These are phyloP conservation scores for Gorsachius magnificus DNA, from an alignment of 2,797 vertebrate species.

Conservation along the genomic window DNA sequence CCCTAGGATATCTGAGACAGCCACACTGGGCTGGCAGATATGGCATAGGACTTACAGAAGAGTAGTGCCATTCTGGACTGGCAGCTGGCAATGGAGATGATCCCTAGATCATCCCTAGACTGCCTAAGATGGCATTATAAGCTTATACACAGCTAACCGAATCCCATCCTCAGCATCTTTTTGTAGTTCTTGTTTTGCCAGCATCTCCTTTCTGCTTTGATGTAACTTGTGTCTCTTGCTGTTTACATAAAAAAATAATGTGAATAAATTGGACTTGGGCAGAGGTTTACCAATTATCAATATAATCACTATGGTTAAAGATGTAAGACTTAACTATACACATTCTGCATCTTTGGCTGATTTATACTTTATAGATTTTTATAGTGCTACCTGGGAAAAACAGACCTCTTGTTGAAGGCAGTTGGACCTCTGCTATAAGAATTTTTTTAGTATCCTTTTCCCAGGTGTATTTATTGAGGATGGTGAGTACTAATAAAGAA, in stretches of 20 bases:
- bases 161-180: neutral
- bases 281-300: neutral
- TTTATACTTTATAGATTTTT: neutral
- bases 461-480: neutral
- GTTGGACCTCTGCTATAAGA: neutral
- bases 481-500: neutral
- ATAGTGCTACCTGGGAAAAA: neutral
- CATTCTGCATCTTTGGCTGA: neutral
- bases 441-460: neutral
- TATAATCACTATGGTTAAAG: neutral
- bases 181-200: neutral
- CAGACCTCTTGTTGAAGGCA: neutral
- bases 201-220: neutral
- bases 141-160: conserved; percentile 8
- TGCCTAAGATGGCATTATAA: conserved; percentile 38
- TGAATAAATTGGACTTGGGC: neutral
- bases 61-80: neutral
- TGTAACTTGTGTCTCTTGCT: neutral
- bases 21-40: neutral
- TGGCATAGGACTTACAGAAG: neutral
- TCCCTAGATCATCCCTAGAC: neutral
- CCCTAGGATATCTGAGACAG: neutral
- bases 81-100: conserved; percentile 22
- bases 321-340: neutral
- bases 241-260: neutral